These are phyloP conservation scores for Melanostoma mellinum DNA, from an alignment of 2,888 invertebrate genomes.

Conservation along the genomic window DNA sequence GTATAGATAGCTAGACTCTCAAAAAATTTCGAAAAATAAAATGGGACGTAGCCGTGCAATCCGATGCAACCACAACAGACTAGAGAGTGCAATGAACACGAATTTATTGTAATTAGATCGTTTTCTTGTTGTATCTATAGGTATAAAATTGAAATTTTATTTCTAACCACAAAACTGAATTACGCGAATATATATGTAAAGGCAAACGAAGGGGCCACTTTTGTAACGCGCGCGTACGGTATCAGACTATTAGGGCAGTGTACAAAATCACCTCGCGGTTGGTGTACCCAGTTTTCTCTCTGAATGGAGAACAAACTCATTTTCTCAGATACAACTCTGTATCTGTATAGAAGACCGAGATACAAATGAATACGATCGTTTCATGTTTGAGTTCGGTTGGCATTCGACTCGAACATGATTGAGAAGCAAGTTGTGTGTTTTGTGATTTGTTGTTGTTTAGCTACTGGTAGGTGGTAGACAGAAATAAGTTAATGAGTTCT, in stretches of 20 bases:
- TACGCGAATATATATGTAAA: slow-evolving; percentile 30
- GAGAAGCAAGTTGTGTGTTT: slow-evolving; percentile 31
- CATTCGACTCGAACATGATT: slow-evolving; percentile 38
- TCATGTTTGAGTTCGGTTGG: slow-evolving; percentile 45
- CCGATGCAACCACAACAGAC: slow-evolving; percentile 60
- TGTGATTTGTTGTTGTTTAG: background rate
- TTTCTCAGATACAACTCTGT: slow-evolving; percentile 17
- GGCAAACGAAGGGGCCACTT: slow-evolving; percentile 51
- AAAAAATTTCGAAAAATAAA: slow-evolving; percentile 27
- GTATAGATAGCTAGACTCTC: slow-evolving; percentile 38
- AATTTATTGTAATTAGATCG: slow-evolving; percentile 61
- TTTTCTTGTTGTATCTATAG: slow-evolving; percentile 4
- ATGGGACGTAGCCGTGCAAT: slow-evolving; percentile 50
- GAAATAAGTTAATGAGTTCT: slow-evolving; percentile 20
- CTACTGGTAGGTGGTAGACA: background rate
- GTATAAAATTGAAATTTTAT: background rate
- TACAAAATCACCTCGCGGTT: slow-evolving; percentile 69
- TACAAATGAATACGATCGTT: slow-evolving; percentile 41
- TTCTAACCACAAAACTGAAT: slow-evolving; percentile 62
- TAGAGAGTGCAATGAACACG: slow-evolving; percentile 65
- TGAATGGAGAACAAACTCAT: slow-evolving; percentile 51
- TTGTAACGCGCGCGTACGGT: slow-evolving; percentile 71
- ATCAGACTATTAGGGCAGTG: slow-evolving; percentile 70
- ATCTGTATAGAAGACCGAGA: background rate
- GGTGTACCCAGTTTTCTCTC: slow-evolving; percentile 59